Conservation (phyloP, 2,113 vertebrate species). For the Mesocricetus auratus region DNA sequence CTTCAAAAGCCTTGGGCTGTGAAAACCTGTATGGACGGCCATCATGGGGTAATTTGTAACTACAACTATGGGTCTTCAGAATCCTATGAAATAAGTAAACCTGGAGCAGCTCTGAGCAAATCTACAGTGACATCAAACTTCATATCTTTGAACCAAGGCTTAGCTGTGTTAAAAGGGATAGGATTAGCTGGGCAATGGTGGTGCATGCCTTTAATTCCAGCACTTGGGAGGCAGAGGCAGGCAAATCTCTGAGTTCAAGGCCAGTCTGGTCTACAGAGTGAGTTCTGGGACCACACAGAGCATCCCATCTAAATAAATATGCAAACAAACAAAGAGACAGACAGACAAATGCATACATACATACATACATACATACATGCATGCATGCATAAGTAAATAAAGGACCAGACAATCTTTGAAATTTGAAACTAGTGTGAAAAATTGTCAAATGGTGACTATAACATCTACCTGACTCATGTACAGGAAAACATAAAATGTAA, state of each 20-base stretch:
- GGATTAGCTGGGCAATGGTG: neutral
- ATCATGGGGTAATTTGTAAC: neutral
- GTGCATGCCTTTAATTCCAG: neutral
- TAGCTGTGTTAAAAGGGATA: neutral
- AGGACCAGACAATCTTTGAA: neutral
- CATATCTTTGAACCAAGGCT: neutral
- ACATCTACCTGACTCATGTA: fast-evolving
- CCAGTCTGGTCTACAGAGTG: neutral
- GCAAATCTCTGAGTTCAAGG: neutral
- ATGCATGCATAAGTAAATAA: neutral
- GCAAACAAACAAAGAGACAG: too few relatives aligned
- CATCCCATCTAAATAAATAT: neutral
- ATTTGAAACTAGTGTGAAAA: neutral
- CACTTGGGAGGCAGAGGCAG: neutral
- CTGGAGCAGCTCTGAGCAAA: neutral
- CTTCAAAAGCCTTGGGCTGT: neutral
- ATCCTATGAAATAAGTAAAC: neutral
- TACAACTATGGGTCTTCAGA: neutral
- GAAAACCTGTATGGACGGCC: neutral
- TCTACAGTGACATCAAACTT: neutral
- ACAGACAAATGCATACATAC: too few relatives aligned
- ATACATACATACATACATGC: too few relatives aligned
- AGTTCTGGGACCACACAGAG: neutral
- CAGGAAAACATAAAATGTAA: neutral
- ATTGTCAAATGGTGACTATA: neutral